Percentiles rank a stretch among this genome's conserved stretches.
These are phyloP conservation scores for Drosophila mojavensis DNA, from an alignment of 1,140 invertebrate species.

Conservation along the genomic window DNA sequence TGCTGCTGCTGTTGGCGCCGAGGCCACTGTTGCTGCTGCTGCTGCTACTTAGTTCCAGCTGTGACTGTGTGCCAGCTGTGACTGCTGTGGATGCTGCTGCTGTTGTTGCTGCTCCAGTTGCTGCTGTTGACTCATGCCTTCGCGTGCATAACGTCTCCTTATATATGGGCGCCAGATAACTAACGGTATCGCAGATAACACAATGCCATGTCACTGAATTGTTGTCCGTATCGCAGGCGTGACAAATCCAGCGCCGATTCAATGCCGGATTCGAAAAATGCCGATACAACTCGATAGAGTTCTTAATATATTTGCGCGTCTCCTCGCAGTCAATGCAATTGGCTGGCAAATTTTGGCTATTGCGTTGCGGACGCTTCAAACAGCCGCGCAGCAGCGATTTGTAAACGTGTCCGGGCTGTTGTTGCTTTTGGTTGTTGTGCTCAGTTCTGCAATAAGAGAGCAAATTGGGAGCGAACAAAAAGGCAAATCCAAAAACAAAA, in stretches of 20 bases:
- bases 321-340: conserved; percentile 82
- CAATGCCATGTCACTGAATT: conserved; percentile 84
- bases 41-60: conserved; percentile 20
- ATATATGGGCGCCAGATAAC: conserved; percentile 82
- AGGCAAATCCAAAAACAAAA: conserved; percentile 1
- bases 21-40: background rate
- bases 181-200: conserved; percentile 81
- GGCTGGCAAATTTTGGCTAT: conserved; percentile 72
- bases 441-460: conserved; percentile 8
- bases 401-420: conserved; percentile 64
- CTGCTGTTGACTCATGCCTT: conserved; percentile 15
- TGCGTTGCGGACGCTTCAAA: conserved; percentile 75
- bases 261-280: conserved; percentile 82
- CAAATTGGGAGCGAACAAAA: conserved; percentile 8
- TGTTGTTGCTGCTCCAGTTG: background rate
- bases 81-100: background rate
- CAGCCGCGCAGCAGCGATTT: conserved; percentile 81
- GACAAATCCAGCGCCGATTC: conserved; percentile 79
- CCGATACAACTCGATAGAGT: conserved; percentile 76
- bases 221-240: conserved; percentile 74
- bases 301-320: conserved; percentile 80
- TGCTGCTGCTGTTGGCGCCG: background rate
- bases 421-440: conserved; percentile 26
- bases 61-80: conserved; percentile 12
- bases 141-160: conserved; percentile 67